Evolutionary conservation across 1,140 invertebrate species (phyloP).

Genomic region (Drosophila ohnishii): DNA sequence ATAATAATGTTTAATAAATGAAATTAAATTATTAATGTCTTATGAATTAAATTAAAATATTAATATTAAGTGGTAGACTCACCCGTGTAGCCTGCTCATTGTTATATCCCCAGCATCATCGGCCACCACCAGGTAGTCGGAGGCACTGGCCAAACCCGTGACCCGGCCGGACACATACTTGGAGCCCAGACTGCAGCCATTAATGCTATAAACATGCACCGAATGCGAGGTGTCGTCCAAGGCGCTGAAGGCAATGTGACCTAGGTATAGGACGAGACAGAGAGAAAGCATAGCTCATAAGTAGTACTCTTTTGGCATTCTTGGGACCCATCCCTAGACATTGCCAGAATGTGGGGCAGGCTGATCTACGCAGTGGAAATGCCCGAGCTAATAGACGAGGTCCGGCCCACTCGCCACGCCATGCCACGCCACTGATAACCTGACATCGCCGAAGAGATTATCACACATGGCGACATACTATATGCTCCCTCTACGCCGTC

Average conservation of each 20-base stretch:
- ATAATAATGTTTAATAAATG: too few relatives aligned
- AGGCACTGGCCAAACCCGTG: conserved; percentile 83
- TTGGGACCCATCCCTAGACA: conserved; percentile 1
- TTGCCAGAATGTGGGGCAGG: conserved; percentile 60
- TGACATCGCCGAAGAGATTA: conserved; percentile 41
- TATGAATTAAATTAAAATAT: not conserved
- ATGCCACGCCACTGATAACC: conserved; percentile 34
- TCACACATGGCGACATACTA: conserved; percentile 42
- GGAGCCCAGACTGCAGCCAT: conserved; percentile 85
- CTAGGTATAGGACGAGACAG: conserved; percentile 34
- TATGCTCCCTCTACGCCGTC: not conserved
- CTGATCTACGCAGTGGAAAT: conserved; percentile 64
- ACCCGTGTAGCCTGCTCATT: conserved; percentile 84
- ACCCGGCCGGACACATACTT: conserved; percentile 84
- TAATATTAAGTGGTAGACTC: not conserved
- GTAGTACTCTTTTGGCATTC: conserved; percentile 4
- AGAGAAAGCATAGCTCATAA: conserved; percentile 9
- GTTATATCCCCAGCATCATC: conserved; percentile 86
- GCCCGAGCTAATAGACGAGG: conserved; percentile 19
- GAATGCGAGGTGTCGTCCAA: conserved; percentile 83
- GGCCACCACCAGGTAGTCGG: conserved; percentile 84
- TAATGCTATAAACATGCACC: conserved; percentile 86
- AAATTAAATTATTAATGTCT: not conserved
- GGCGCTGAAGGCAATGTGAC: conserved; percentile 81
- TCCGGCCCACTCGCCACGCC: conserved; percentile 31